These are phyloP conservation scores for Coryphaenoides rupestris DNA, from an alignment of 2,113 vertebrate species.

Conservation along the genomic window DNA sequence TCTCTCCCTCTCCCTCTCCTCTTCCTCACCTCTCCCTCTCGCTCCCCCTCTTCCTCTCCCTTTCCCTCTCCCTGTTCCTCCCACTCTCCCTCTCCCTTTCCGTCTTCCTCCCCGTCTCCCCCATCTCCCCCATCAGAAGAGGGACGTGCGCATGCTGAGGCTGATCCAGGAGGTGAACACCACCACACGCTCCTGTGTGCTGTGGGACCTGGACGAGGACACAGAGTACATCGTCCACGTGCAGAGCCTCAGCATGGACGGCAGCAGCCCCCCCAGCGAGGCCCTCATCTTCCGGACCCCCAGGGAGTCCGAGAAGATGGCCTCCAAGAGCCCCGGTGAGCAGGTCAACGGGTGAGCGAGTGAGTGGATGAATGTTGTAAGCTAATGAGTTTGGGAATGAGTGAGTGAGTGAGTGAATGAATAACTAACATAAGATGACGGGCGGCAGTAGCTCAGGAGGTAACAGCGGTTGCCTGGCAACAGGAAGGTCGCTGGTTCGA, in stretches of 20 bases:
- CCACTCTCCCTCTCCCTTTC: no score
- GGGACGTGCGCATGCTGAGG: slow-evolving; percentile 91
- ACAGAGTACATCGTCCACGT: slow-evolving; percentile 95
- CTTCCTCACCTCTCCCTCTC: no score
- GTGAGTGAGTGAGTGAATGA: background rate
- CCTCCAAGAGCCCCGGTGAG: slow-evolving; percentile 90
- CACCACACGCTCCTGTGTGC: slow-evolving; percentile 90
- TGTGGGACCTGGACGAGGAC: slow-evolving; percentile 96
- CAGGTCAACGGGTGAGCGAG: background rate
- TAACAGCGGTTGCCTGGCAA: slow-evolving; percentile 19
- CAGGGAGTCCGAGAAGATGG: slow-evolving; percentile 89
- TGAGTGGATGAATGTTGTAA: background rate
- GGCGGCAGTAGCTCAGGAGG: background rate
- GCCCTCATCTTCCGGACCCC: slow-evolving; percentile 90
- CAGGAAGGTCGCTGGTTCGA: no score
- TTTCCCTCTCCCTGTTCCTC: background rate
- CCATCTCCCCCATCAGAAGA: slow-evolving; percentile 79
- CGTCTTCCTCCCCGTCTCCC: no score
- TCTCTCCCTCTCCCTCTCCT: no score
- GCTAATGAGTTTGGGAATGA: no score
- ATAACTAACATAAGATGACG: no score
- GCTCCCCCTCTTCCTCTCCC: background rate
- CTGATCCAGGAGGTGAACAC: slow-evolving; percentile 98
- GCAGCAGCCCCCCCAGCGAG: slow-evolving; percentile 90
- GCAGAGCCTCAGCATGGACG: slow-evolving; percentile 90